Percentiles rank a stretch among this genome's conserved stretches.
Conservation (phyloP, 2,113 vertebrate genomes). For the Turnix velox region DNA sequence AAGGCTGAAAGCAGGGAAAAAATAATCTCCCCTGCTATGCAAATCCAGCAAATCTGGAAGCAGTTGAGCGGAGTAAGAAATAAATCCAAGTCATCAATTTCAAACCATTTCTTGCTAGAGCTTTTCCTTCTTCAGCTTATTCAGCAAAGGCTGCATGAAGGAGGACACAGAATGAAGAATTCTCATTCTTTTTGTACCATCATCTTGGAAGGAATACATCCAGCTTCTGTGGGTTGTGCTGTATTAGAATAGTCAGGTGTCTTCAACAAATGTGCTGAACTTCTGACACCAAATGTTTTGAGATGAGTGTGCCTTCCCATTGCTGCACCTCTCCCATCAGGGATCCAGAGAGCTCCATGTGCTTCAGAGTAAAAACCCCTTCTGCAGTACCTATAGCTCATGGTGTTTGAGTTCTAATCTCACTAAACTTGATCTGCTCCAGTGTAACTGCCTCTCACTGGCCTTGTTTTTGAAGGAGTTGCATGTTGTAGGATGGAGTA, state of each 20-base stretch:
- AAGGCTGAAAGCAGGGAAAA: constrained; percentile 13
- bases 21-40: constrained; percentile 40
- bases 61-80: neutral
- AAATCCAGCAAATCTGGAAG: constrained; percentile 25
- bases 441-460: neutral
- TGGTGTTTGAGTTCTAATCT: neutral
- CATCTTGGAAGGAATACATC: neutral
- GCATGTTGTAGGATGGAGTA: neutral
- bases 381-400: fast-evolving
- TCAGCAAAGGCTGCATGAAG: neutral
- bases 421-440: neutral
- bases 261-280: neutral
- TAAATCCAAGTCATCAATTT: neutral
- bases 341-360: neutral
- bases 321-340: neutral
- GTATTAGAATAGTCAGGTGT: fast-evolving
- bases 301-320: neutral
- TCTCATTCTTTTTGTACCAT: neutral
- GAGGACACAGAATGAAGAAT: neutral
- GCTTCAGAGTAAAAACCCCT: neutral
- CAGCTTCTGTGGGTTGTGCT: neutral
- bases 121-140: neutral
- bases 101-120: neutral
- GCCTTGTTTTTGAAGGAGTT: neutral
- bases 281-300: neutral